Percentiles rank a stretch among this genome's conserved stretches.
Evolutionary conservation across 1,140 invertebrate genomes (phyloP).

Genomic region (Cotesia glomerata): DNA sequence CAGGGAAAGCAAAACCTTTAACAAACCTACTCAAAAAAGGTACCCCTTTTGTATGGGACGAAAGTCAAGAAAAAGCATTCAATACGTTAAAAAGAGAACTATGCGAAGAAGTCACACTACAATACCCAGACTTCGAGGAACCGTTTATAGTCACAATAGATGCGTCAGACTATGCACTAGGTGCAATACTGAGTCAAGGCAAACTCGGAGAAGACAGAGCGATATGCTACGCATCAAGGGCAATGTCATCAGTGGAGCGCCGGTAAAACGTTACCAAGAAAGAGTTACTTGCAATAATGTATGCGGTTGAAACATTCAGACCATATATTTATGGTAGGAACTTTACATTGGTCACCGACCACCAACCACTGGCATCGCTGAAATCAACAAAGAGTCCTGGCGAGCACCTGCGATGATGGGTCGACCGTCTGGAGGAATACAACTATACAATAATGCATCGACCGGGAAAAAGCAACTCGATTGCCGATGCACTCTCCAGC

Average conservation of each 20-base stretch:
- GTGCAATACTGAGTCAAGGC: slow-evolving; percentile 35
- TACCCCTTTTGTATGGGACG: background rate
- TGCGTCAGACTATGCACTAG: slow-evolving; percentile 31
- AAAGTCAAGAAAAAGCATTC: background rate
- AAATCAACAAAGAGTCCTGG: too few relatives aligned
- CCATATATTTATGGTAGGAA: slow-evolving; percentile 51
- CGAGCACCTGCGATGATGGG: slow-evolving; percentile 60
- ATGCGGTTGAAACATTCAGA: slow-evolving; percentile 54
- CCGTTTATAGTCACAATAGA: slow-evolving; percentile 38
- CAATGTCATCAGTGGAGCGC: background rate
- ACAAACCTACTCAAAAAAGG: background rate
- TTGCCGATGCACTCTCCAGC: slow-evolving; percentile 47
- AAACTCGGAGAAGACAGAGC: slow-evolving; percentile 34
- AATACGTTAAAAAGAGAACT: slow-evolving; percentile 20
- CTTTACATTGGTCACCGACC: too few relatives aligned
- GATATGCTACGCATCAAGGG: slow-evolving; percentile 33
- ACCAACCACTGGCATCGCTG: too few relatives aligned
- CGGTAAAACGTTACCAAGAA: slow-evolving; percentile 36
- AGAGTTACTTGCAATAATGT: slow-evolving; percentile 49
- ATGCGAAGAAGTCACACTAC: slow-evolving; percentile 25
- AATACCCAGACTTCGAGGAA: slow-evolving; percentile 40
- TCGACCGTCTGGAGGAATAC: slow-evolving; percentile 50
- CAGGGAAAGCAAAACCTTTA: background rate
- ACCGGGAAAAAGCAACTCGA: slow-evolving; percentile 53
- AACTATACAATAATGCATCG: too few relatives aligned